Evolutionary conservation across 64 coral and sea anemone species (phyloP).

Genomic region (Catalaphyllia jardinei): DNA sequence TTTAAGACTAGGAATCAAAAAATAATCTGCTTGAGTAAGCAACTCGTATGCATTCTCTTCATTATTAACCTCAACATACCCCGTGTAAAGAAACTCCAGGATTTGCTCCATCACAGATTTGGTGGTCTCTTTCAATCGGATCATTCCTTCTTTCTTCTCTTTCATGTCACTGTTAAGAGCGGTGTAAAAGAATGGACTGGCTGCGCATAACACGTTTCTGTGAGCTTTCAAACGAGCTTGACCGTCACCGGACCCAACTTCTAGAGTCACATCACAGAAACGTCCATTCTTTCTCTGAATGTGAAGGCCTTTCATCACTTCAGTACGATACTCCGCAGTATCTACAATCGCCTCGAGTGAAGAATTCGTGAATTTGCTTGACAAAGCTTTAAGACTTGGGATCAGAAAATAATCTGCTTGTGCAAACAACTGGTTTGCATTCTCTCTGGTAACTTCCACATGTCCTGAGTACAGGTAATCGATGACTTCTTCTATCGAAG

Average conservation of each 20-base stretch:
- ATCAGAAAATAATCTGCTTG: slow-evolving; percentile 33
- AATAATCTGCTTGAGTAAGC: slow-evolving; percentile 14
- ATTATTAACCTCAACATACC: slow-evolving; percentile 17
- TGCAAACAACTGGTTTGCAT: slow-evolving; percentile 19
- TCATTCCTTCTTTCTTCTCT: slow-evolving; percentile 1
- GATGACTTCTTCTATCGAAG: not conserved
- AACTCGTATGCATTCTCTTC: slow-evolving; percentile 11
- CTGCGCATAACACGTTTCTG: slow-evolving; percentile 11
- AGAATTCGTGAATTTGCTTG: not conserved
- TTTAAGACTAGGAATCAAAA: slow-evolving; percentile 24
- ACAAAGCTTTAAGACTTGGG: slow-evolving; percentile 13
- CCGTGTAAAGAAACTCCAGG: not conserved
- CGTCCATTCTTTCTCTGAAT: not conserved
- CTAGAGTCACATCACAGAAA: slow-evolving; percentile 25
- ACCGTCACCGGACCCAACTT: not conserved
- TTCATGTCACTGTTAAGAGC: not conserved
- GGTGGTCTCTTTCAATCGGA: not conserved
- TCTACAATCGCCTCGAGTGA: no score
- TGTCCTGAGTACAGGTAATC: slow-evolving; percentile 10
- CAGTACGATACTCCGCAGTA: not conserved
- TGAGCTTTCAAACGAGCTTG: not conserved
- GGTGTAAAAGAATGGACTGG: slow-evolving; percentile 1
- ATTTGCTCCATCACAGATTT: not conserved
- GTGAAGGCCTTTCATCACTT: not conserved
- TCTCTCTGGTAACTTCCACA: slow-evolving; percentile 1